Evolutionary conservation across 2,113 vertebrate genomes (phyloP), one percentile per base, ranked within the genome.

Genomic region (Perca flavescens): DNA sequence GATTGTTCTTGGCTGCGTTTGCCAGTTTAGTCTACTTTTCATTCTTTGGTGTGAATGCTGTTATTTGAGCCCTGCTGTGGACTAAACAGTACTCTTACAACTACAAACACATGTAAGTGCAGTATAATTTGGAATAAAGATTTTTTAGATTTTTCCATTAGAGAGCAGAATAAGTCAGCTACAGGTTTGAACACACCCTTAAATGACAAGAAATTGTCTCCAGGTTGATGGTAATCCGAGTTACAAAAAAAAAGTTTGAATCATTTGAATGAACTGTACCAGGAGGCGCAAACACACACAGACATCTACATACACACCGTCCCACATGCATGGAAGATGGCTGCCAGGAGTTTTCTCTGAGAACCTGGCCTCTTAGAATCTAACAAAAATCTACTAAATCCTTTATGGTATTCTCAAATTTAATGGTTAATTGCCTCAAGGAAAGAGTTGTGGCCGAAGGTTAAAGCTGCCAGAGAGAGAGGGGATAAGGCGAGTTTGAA

Each of bases 61-160:
- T 14, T 65, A 74, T 85, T 65, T 25, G 36, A 68, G 19, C 16
- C 1, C 13, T 4, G 21, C 34, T 12, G 54, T 56, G 40, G 21
- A 60, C 43, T 61, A 86, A 62, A 46, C 6, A 28, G 47, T 12
- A 4, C 21, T 47, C 43, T 12, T 40, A 40, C 40, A 43, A 43
- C 9, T 34, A 60, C 9, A 49, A 56, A 47, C 40, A 47, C 15
- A 58, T 1, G 0, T 22, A 40, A 47, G 13, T 60, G 17, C 2
- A 52, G 21, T 17, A n/a, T 47, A 15, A 19, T 46, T 31, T 28
- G 56, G 28, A 52, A 79, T 61, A 69, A 62, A 40, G 3, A 21
- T 68, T 68, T 22, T 57, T 57, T 68, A 2, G 17, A 10, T 64
- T 84, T 75, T 70, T 34, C 47, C 28, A 52, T 52, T n/a, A 70